phyloP scores from a whole-genome alignment of 1,140 invertebrate species.

The Leptonema lineaticorne region DNA sequence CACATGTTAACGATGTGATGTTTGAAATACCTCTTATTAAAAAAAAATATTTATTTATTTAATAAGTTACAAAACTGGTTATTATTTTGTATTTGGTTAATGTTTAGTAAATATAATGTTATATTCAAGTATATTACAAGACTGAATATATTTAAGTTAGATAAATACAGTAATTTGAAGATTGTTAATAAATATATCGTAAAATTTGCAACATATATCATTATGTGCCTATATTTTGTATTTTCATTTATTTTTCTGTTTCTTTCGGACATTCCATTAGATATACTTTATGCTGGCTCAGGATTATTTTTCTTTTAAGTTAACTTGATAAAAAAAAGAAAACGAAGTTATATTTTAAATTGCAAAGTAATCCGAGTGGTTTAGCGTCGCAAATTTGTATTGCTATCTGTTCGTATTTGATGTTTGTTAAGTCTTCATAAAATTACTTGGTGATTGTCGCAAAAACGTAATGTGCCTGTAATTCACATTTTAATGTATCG shows the following conservation, averaged over 20 bases:
- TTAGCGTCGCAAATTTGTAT: constrained; percentile 36
- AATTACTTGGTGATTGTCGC: constrained; percentile 34
- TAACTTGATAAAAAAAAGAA: constrained; percentile 26
- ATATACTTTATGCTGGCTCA: constrained; percentile 36
- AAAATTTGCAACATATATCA: constrained; percentile 27
- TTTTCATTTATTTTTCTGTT: background rate
- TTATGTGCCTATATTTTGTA: constrained; percentile 40
- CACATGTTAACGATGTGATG: background rate
- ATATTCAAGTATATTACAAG: constrained; percentile 33
- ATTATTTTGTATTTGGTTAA: constrained; percentile 25
- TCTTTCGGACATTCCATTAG: constrained; percentile 41
- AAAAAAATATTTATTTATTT: constrained; percentile 27
- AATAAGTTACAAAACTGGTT: constrained; percentile 18
- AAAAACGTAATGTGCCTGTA: constrained; percentile 41
- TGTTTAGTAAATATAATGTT: constrained; percentile 30
- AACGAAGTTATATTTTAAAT: background rate
- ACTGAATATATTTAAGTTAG: constrained; percentile 43
- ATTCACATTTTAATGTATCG: constrained; percentile 39
- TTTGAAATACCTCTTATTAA: constrained; percentile 22
- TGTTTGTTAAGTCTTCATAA: constrained; percentile 39
- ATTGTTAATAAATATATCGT: constrained; percentile 33
- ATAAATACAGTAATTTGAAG: constrained; percentile 22
- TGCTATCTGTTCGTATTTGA: constrained; percentile 39
- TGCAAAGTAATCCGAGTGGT: constrained; percentile 31
- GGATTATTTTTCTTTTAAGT: background rate